Percentiles rank a stretch among this genome's conserved stretches.
Conservation (phyloP, 2,113 vertebrate genomes). For the Plecotus auritus region DNA sequence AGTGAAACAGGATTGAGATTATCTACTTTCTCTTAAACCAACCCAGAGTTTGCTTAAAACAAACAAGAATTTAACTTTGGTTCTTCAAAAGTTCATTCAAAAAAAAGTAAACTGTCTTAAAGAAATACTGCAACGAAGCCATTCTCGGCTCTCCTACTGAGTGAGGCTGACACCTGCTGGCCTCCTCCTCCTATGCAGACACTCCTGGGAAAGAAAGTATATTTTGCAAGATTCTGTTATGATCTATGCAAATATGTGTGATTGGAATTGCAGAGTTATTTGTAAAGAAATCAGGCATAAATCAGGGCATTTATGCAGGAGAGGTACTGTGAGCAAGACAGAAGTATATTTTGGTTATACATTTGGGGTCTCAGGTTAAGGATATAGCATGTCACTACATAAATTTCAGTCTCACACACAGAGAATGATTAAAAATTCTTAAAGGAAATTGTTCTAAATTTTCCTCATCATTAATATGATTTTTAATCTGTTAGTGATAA, state of each 20-base stretch:
- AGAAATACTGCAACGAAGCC: not conserved
- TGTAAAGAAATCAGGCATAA: not conserved
- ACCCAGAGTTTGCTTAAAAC: slow-evolving; percentile 25
- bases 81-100: slow-evolving; percentile 40
- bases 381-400: not conserved
- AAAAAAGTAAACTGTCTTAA: not conserved
- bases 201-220: not conserved
- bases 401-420: not conserved
- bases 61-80: not conserved
- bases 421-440: not conserved
- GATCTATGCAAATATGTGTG: not conserved
- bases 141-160: not conserved
- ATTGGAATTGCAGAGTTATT: not conserved
- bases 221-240: not conserved
- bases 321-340: not conserved
- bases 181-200: not conserved
- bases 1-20: not conserved
- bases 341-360: not conserved
- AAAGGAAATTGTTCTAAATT: not conserved
- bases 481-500: not conserved
- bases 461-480: not conserved
- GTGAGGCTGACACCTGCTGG: slow-evolving; percentile 38
- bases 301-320: not conserved
- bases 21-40: not conserved
- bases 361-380: not conserved